Evolutionary conservation across 2,888 invertebrate genomes (phyloP), one percentile per base, ranked within the genome.

Genomic region (Nineta flava): DNA sequence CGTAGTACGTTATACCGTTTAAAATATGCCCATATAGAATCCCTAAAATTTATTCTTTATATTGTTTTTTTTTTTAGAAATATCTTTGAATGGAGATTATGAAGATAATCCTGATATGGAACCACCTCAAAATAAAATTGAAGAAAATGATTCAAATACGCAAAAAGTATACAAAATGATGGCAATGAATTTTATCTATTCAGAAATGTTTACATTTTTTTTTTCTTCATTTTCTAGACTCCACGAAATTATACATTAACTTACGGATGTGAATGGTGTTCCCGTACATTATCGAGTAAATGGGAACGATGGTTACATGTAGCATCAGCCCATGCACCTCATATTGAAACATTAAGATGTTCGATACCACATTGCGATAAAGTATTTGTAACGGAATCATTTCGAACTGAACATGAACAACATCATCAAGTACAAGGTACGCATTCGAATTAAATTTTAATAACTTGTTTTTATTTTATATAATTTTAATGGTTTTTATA

Each of bases 271-370:
- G 71, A 71, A 54, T 57, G 71, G 44, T 71, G 71, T 52, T 68
- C 68, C 5, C 65, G 65, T 47, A 67, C 70, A 0, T 67, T 69
- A 57, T 63, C 67, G 2, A 68, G 67, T 49, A 69, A 71, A 54
- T 68, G 70, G 61, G 70, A 70, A 53, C 64, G 70, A 41, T 71
- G 71, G 71, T 62, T 67, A 32, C 71, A 71, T 53, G 67, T 71
- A 21, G 67, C 65, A 48, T 63, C 62, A 10, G 56, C 59, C 35
- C 71, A 71, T 38, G 49, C 45, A 12, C 49, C 49, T 9, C 3
- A 34, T n/a, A 49, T 31, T 15, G 35, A 38, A n/a, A 44, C 34
- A 9, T 17, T 51, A 46, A 54, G 63, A 57, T 67, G 67, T 50
- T 65, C 66, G 32, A 59, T 61, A 21, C 61, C 62, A 19, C 62